phyloP scores from a whole-genome alignment of 2,113 vertebrate species.

The Anolis carolinensis region DNA sequence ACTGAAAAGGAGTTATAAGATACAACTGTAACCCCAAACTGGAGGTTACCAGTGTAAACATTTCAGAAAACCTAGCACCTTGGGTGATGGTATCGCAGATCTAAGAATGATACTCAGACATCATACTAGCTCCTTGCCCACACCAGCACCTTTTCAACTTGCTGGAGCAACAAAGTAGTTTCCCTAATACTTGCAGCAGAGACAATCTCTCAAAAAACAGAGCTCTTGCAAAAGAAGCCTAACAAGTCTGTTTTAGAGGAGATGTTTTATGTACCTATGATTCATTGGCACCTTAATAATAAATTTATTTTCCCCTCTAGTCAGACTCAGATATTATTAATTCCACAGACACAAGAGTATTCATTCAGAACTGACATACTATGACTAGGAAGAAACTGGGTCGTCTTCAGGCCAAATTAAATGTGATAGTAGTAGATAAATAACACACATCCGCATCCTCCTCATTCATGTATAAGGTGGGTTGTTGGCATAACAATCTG shows the following conservation, averaged over 20 bases:
- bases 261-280: not conserved
- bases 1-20: not conserved
- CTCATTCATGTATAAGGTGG: not conserved
- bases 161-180: not conserved
- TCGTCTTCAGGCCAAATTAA: not conserved
- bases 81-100: not conserved
- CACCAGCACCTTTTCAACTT: not conserved
- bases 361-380: not conserved
- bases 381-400: not conserved
- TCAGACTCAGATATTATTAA: not conserved
- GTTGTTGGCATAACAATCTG: not conserved
- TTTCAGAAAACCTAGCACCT: not conserved
- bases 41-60: not conserved
- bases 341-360: constrained; percentile 4
- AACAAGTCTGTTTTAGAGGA: constrained; percentile 14
- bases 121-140: not conserved
- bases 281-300: constrained; percentile 11
- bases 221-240: not conserved
- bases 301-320: not conserved
- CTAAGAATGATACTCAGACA: not conserved
- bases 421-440: not conserved
- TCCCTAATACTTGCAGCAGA: not conserved
- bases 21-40: not conserved
- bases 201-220: not conserved
- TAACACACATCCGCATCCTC: not conserved